Base-by-base conservation (phyloP, 2,888 invertebrate genomes). In the Coenonympha arcania region DNA sequence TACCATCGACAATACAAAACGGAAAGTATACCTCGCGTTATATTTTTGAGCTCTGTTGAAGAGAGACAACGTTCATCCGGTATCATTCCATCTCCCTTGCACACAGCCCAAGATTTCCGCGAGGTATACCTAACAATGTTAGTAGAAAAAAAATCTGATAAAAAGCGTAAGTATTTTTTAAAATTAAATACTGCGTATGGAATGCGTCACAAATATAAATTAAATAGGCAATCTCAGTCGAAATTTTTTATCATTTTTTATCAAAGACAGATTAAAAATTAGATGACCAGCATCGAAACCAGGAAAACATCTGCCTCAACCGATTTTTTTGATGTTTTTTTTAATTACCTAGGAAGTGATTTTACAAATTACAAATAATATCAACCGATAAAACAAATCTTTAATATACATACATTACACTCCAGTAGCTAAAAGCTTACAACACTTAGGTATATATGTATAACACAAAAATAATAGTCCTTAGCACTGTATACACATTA, bases 371-470 rank as follows among this genome's bases (percentile, higher is more conserved):
- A n/a, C n/a, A n/a, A n/a, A n/a, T 24, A 33, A 24, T 44, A 39
- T n/a, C 20, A 59, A 47, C 48, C 56, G 60, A 58, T 61, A 63
- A 64, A 66, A 69, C 66, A 70, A 71, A 68, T 67, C 62, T 72
- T 71, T 71, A 73, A 80, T 79, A 77, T 80, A 83, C 79, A 77
- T 80, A 83, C 79, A 76, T 73, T 71, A 76, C 70, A 76, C 71
- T 76, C 69, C 72, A 68, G 62, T 71, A 73, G 63, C 71, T 64
- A 62, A 72, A 61, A 78, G 79, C 76, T 74, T 76, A 77, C 72
- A 76, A 80, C 76, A 82, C 71, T 73, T 77, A n/a, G n/a, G n/a
- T n/a, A 39, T 20, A 37, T 39, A 15, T 39, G 24, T 39, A 82
- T 78, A 76, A 79, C 73, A 79, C 76, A 64, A 64, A 59, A 79